Base-by-base conservation (phyloP, 2,888 invertebrate genomes). In the Drosophila dives region DNA sequence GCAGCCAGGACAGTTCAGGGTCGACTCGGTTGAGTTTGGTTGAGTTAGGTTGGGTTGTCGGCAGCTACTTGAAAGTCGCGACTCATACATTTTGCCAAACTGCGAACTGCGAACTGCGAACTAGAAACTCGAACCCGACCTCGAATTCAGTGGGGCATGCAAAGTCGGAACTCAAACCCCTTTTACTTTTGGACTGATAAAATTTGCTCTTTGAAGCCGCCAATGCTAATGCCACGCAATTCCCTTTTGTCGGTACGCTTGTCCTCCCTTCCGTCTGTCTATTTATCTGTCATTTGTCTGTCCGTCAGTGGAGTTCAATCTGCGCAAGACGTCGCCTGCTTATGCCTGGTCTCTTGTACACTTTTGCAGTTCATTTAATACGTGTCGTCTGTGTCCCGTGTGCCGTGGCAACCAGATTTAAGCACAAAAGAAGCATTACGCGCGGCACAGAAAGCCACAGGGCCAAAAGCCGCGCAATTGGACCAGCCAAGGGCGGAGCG, bases 371-470 rank as follows among this genome's bases (percentile, higher is more conserved):
- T 84, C 84, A 89, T 84, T 84, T 89, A 84, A 84, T 84, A 84
- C 84, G 89, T 84, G 83, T 88, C 88, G 83, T 83, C 83, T 83
- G 83, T 55, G 55, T 38, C 38, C 74, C 81, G 71, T 77, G 70
- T 81, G 85, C 87, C 79, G 69, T 89, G 84, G 86, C 84, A 84
- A 89, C 84, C 89, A 84, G 89, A 86, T 84, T 86, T 84, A 84
- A 84, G 89, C 89, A 86, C 84, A 84, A 84, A 84, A 84, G 84
- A 70, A 83, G 84, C 75, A 84, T 84, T 84, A 84, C 86, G 89
- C 84, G 55, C 38, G 84, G 61, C 79, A 58, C 62, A 59, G 67
- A 63, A 80, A 85, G 89, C 89, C 82, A 67, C 87, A 84, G 89
- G 89, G 83, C 84, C 86, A 71, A 77, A 75, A 65, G 74, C 65